Evolutionary conservation across 1,140 invertebrate genomes (phyloP), one percentile per base, ranked within the genome.

Genomic region (Drosophila leontia): DNA sequence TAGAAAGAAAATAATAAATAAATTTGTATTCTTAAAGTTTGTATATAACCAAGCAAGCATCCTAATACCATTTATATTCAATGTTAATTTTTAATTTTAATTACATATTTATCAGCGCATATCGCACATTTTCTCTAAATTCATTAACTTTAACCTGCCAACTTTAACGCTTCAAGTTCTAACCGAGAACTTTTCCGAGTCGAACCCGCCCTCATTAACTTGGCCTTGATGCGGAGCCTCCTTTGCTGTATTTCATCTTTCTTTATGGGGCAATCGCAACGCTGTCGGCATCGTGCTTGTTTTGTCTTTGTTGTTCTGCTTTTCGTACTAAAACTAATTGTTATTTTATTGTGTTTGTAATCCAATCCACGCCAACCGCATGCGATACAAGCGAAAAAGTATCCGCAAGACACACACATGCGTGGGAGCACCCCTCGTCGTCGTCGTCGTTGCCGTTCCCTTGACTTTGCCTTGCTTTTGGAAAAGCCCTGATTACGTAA

Each of bases 281-380:
- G 60, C 26, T 29, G 63, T 37, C 60, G 63, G 59, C 32, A 35
- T 44, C 29, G 6, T n/a, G 62, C 58, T 35, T 44, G 56, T 9
- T 19, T 32, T 59, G 62, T 32, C 75, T 57, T 57, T 58, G 56
- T 71, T 60, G 23, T 41, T 72, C 42, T 17, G 19, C 35, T 55
- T 56, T 44, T 75, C 51, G 71, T 62, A 76, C 75, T 77, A 77
- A 77, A 76, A 77, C 72, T 78, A 78, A 78, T 78, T 78, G 75
- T 58, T 71, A 63, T 78, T 78, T 78, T 78, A 78, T 78, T 78
- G 76, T 68, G 58, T 78, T 71, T 78, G 75, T 76, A 77, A 77
- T 77, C 71, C 75, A 76, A 77, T 77, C 62, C 62, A 75, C 50
- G 51, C 65, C 41, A 59, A 53, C 34, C 69, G 47, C 53, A 64